Evolutionary conservation across 2,113 vertebrate genomes (phyloP), one percentile per base, ranked within the genome.

Genomic region (Chaenocephalus aceratus): DNA sequence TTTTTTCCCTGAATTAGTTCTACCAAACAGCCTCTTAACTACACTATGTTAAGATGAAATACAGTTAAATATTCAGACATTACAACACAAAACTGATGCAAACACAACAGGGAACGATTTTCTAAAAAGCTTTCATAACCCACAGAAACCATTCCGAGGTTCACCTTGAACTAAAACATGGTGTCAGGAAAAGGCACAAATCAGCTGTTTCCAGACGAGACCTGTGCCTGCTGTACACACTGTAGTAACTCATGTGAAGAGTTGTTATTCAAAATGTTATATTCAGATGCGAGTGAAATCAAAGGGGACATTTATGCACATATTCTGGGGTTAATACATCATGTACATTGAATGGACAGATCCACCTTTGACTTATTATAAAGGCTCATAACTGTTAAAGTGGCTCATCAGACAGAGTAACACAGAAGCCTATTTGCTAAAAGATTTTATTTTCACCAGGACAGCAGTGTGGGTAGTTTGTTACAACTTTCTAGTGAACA

Each of bases 1-100:
- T 72, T 78, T 78, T 30, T 86, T 88, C 90, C 93, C 91, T 92
- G 90, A 94, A 90, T 91, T 94, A 92, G 78, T 87, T 86, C 90
- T 92, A 93, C 72, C 72, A 80, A 89, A 89, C 60, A 90, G 70
- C 77, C 69, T 89, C 78, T 82, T 78, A 62, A 86, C 87, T 90
- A 85, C 44, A 83, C 86, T 81, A 93, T 79, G 80, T 88, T 89
- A 90, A 75, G 75, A 87, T 87, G 85, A 90, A 85, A 90, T 69
- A 90, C 88, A 87, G 85, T 86, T 86, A 88, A 88, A 92, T 86
- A 91, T 78, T 86, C 48, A 83, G 87, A 92, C 91, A 77, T 72
- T 88, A 92, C 85, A 87, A 89, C 82, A 91, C 88, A 88, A 88
- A 89, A 90, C 53, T 4, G 63, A 91, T 77, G 79, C 80, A 82